Evolutionary conservation across 1,140 invertebrate genomes (phyloP).

Genomic region (Drosophila trapezifrons): DNA sequence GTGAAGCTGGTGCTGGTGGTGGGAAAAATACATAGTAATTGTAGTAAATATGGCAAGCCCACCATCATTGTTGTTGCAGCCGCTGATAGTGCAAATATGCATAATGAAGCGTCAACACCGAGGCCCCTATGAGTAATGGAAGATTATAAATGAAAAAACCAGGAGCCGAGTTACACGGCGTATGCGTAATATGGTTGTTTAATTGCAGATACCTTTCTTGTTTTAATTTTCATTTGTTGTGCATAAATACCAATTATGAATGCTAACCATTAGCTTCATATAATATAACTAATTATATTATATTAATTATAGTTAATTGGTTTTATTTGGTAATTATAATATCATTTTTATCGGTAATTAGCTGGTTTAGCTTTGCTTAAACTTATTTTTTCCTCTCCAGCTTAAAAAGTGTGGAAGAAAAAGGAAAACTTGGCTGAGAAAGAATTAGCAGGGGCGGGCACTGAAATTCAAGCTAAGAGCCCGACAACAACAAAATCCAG

Average conservation of each 20-base stretch:
- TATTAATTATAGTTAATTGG: background rate
- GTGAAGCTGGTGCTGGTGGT: constrained; percentile 23
- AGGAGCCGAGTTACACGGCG: constrained; percentile 1
- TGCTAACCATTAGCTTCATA: background rate
- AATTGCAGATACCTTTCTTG: background rate
- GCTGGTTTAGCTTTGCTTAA: too few relatives aligned
- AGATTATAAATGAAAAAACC: background rate
- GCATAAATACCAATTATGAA: background rate
- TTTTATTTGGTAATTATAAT: background rate
- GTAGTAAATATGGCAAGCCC: constrained; percentile 30
- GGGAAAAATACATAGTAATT: constrained; percentile 39
- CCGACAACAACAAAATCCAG: too few relatives aligned
- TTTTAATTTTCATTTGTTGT: background rate
- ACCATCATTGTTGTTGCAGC: constrained; percentile 42
- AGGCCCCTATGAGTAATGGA: constrained; percentile 26
- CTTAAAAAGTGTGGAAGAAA: too few relatives aligned
- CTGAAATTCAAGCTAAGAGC: too few relatives aligned
- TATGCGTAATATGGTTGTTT: constrained; percentile 24
- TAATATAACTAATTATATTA: background rate
- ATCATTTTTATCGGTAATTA: too few relatives aligned
- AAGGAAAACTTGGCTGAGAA: too few relatives aligned
- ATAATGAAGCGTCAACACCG: constrained; percentile 53
- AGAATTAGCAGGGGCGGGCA: too few relatives aligned
- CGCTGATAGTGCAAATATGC: constrained; percentile 71
- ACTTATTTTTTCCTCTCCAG: too few relatives aligned